Evolutionary conservation across 2,797 vertebrate species (phyloP).

Genomic region (Neosilurus mollespiculum): DNA sequence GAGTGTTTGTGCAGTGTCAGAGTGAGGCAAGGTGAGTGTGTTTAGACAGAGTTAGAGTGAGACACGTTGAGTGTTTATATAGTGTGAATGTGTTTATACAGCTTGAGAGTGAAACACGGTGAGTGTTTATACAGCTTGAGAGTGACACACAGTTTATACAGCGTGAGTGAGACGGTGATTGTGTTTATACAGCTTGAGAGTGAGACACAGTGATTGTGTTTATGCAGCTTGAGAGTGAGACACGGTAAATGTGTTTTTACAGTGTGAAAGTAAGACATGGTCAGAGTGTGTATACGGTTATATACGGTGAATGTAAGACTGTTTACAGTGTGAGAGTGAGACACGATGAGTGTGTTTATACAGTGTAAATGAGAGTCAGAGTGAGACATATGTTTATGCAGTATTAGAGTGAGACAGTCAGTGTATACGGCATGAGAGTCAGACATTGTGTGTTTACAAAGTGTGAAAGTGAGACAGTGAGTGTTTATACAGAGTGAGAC

Average conservation of each 20-base stretch:
- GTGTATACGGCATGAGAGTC: too few relatives aligned
- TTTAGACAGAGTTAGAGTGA: not conserved
- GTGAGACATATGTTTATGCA: not conserved
- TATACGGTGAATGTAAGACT: too few relatives aligned
- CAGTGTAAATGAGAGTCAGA: not conserved
- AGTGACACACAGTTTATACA: too few relatives aligned
- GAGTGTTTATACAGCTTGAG: too few relatives aligned
- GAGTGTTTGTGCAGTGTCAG: not conserved
- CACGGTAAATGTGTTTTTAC: not conserved
- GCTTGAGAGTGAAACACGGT: not conserved
- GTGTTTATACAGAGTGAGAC: not conserved
- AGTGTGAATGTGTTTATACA: not conserved
- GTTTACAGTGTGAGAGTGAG: not conserved
- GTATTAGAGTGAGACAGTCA: too few relatives aligned
- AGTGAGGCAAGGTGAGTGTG: not conserved
- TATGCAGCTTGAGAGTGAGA: too few relatives aligned
- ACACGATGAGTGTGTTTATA: not conserved
- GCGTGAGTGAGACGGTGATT: not conserved
- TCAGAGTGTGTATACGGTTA: not conserved
- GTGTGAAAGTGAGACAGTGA: too few relatives aligned
- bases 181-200: not conserved
- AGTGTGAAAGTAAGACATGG: not conserved
- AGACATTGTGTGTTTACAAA: too few relatives aligned
- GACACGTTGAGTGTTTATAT: not conserved
- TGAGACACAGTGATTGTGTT: too few relatives aligned